Evolutionary conservation across 1,140 invertebrate genomes (phyloP).

Genomic region (Aradophagus sp.): DNA sequence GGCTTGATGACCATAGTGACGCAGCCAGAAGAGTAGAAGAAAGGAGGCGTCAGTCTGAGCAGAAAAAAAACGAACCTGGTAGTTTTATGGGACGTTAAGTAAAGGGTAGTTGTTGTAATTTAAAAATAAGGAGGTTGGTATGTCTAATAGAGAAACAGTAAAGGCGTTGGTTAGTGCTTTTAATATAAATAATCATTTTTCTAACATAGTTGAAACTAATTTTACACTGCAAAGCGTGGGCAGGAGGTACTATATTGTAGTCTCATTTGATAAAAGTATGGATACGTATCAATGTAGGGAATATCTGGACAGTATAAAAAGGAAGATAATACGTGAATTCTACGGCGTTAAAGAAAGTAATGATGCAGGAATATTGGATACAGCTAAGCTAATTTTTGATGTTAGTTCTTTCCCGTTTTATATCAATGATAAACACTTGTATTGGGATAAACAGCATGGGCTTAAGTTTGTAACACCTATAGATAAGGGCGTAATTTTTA

Average conservation of each 20-base stretch:
- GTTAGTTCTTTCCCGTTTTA: slow-evolving; percentile 11
- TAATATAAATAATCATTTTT: slow-evolving; percentile 13
- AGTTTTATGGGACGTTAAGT: slow-evolving; percentile 15
- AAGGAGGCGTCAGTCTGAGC: slow-evolving; percentile 17
- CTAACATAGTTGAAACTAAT: slow-evolving; percentile 9
- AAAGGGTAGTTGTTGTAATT: slow-evolving; percentile 22
- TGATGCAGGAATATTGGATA: slow-evolving; percentile 12
- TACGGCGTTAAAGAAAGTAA: slow-evolving; percentile 11
- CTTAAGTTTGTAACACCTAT: slow-evolving; percentile 7
- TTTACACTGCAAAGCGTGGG: slow-evolving; percentile 11
- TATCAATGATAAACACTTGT: slow-evolving; percentile 5
- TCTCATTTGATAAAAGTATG: slow-evolving; percentile 18
- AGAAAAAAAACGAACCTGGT: slow-evolving; percentile 1
- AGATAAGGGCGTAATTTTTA: slow-evolving; percentile 11
- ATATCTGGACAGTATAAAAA: slow-evolving; percentile 11
- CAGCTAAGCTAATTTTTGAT: slow-evolving; percentile 11
- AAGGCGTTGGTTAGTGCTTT: slow-evolving; percentile 9
- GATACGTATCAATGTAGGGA: slow-evolving; percentile 4
- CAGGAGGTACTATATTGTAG: slow-evolving; percentile 14
- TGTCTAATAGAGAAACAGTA: slow-evolving; percentile 13
- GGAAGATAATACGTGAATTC: slow-evolving; percentile 12
- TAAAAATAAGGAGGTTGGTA: slow-evolving; percentile 13
- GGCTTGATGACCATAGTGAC: slow-evolving; percentile 25
- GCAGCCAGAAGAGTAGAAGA: slow-evolving; percentile 1
- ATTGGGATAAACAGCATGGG: slow-evolving; percentile 2